Conservation (phyloP, 1,140 invertebrate genomes). For the Trachymyrmex septentrionalis region DNA sequence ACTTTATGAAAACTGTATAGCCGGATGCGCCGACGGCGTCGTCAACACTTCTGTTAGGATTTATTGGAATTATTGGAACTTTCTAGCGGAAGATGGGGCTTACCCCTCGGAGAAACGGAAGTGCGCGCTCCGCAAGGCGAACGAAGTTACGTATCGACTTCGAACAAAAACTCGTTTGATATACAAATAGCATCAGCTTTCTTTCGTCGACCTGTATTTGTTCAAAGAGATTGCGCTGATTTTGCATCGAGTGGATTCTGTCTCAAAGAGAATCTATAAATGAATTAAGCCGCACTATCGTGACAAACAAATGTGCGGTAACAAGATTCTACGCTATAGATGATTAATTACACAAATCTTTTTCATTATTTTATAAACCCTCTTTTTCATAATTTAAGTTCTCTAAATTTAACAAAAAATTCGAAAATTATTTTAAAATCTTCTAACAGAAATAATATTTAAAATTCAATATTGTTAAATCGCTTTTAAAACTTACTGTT, state of each 20-base stretch:
- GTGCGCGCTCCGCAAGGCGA: conserved; percentile 47
- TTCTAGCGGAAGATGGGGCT: conserved; percentile 58
- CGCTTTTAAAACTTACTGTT: neutral
- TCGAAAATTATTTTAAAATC: neutral
- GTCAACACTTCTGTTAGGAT: conserved; percentile 72
- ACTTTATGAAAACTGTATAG: conserved; percentile 19
- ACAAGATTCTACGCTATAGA: conserved; percentile 21
- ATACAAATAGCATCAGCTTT: conserved; percentile 63
- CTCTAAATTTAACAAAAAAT: neutral
- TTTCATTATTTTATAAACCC: conserved; percentile 12
- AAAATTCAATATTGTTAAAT: neutral
- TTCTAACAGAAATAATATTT: neutral
- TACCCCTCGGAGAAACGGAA: conserved; percentile 66
- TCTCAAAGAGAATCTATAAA: conserved; percentile 52
- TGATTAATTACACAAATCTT: conserved; percentile 25
- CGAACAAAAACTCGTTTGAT: conserved; percentile 64
- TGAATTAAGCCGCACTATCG: conserved; percentile 34
- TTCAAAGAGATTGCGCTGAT: conserved; percentile 56
- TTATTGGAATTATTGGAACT: conserved; percentile 79
- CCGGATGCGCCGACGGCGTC: conserved; percentile 26
- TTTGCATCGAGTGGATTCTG: conserved; percentile 57
- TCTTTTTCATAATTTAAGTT: neutral
- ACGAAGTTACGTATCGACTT: conserved; percentile 65
- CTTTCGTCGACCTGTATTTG: conserved; percentile 54
- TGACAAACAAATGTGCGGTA: conserved; percentile 14